These are phyloP conservation scores for Acrocera orbiculus DNA, from an alignment of 2,888 invertebrate species.

Conservation along the genomic window DNA sequence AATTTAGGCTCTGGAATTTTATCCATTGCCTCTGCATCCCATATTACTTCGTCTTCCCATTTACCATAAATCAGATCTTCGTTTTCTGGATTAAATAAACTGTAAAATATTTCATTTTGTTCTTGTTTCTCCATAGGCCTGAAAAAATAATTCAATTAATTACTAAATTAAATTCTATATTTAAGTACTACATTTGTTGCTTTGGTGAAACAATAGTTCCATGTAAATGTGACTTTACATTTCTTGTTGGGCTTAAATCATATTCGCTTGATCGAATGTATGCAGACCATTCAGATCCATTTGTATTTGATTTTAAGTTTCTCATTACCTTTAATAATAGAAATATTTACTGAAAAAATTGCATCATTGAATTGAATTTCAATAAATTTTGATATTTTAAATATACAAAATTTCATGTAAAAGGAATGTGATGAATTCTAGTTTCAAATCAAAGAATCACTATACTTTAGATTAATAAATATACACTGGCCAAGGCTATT, in stretches of 20 bases:
- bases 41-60: slow-evolving; percentile 98
- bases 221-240: slow-evolving; percentile 24
- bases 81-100: slow-evolving; percentile 96
- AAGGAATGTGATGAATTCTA: too few species aligned
- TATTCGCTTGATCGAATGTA: slow-evolving; percentile 62
- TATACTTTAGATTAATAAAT: too few species aligned
- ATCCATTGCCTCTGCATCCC: slow-evolving; percentile 85
- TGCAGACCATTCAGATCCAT: slow-evolving; percentile 93
- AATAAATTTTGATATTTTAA: too few species aligned
- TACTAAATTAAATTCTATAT: too few species aligned
- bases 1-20: slow-evolving; percentile 85
- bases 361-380: too few species aligned
- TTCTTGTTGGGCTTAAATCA: slow-evolving; percentile 43
- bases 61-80: slow-evolving; percentile 85
- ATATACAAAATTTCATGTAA: too few species aligned
- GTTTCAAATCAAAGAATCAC: too few species aligned
- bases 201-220: slow-evolving; percentile 21
- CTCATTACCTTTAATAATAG: slow-evolving; percentile 34
- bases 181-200: slow-evolving; percentile 20
- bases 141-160: not conserved
- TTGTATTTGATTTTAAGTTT: slow-evolving; percentile 75
- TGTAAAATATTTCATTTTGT: slow-evolving; percentile 83
- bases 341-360: too few species aligned
- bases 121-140: slow-evolving; percentile 32
- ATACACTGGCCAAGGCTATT: too few species aligned